Evolutionary conservation across 2,797 vertebrate genomes (phyloP).

Genomic region (Ctenopoma multispine): DNA sequence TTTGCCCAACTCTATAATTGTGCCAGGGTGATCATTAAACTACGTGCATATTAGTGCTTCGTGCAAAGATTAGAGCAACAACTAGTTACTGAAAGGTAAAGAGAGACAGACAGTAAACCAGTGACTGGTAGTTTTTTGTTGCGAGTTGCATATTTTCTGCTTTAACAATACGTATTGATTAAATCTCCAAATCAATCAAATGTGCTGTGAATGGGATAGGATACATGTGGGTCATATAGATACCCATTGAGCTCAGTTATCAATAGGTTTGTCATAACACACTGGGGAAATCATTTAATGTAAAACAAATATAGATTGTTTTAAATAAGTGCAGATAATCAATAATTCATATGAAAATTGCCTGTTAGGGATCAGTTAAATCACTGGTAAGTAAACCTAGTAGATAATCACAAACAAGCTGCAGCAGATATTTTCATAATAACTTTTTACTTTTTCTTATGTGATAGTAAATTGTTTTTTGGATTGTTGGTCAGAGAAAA

Average conservation of each 20-base stretch:
- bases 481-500: too few relatives aligned
- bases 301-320: not conserved
- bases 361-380: not conserved
- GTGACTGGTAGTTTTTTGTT: slow-evolving; percentile 13
- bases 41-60: slow-evolving; percentile 46
- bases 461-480: not conserved
- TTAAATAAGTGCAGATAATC: not conserved
- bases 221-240: not conserved
- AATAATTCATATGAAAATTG: not conserved
- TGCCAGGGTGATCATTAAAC: slow-evolving; percentile 47
- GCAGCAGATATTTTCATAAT: too few relatives aligned
- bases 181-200: not conserved
- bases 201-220: not conserved
- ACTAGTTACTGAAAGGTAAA: slow-evolving; percentile 7
- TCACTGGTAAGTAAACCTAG: not conserved
- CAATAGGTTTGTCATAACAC: not conserved
- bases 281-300: not conserved
- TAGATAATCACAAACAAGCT: not conserved
- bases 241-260: not conserved
- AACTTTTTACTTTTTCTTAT: not conserved
- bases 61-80: slow-evolving; percentile 48
- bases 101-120: not conserved
- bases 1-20: slow-evolving; percentile 61
- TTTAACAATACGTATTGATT: not conserved
- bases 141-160: slow-evolving; percentile 10